Base-by-base conservation (phyloP, 2,113 vertebrate species). In the Antigone vipio region DNA sequence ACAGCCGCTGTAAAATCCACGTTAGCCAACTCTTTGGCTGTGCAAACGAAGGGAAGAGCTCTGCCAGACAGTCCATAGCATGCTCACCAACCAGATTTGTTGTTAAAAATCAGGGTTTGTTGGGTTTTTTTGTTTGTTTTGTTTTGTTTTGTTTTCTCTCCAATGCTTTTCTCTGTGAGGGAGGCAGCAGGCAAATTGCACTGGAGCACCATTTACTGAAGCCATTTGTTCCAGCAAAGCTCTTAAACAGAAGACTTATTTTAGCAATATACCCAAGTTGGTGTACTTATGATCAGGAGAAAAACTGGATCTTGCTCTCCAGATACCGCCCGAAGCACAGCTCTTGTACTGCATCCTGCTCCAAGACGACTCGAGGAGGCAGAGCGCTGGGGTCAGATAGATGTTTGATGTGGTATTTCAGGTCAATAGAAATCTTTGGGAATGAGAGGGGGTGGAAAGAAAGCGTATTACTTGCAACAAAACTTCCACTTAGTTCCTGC, bases 351-450 rank as follows among this genome's bases (percentile, higher is more conserved):
- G 2, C 34, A 14, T 23, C 52, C 94, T 49, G 29, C 58, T 32
- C 32, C 3, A 0, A 30, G 34, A 15, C 0, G 6, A 9, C 13
- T 17, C 0, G 3, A 47, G 11, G 27, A 66, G 13, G 32, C 55
- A 53, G 38, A n/a, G 71, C 15, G 35, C 42, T 85, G 44, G 45
- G 38, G 27, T 92, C 69, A 47, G 59, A 16, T 3, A 18, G 22
- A 30, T 2, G 5, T 52, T 88, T 69, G 52, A 11, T 42, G 40
- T 8, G 40, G 15, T 7, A 3, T 23, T 68, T 45, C 12, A 64
- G 47, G 27, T 38, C 55, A 55, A 50, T 27, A 80, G 59, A 75
- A 94, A 59, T 72, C 44, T n/a, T 71, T 42, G 64, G 34, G 38
- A 91, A 58, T 38, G 23, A 52, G 21, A 11, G 29, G 2, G 4